Evolutionary conservation across 2,888 invertebrate genomes (phyloP), one percentile per base, ranked within the genome.

Genomic region (Sesamia inferens): DNA sequence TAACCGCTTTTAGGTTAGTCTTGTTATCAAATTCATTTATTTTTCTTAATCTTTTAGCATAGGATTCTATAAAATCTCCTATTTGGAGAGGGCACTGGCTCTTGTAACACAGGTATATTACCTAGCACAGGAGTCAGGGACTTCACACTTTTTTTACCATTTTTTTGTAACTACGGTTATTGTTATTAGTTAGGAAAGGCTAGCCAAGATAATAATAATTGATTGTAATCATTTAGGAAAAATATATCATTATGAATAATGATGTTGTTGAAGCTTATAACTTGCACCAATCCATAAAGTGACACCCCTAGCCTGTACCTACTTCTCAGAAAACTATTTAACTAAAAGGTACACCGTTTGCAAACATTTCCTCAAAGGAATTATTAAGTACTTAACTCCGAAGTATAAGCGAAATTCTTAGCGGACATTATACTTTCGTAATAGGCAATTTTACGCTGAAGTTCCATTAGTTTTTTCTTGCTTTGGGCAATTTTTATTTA

Each of bases 311-410:
- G 69, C 68, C 42, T 54, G 59, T 67, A 76, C 81, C 77, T 77
- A 79, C 79, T 80, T 71, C 83, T 78, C 76, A 71, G 79, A 83
- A 91, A 93, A 93, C 93, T 93, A 92, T 92, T 92, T 92, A 92
- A 91, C 92, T 93, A 90, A 92, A 92, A 92, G 92, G 92, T 89
- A 92, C 88, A 89, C 87, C 87, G 90, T 90, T 92, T 89, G 89
- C 91, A 92, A 93, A 93, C 90, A 90, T 92, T 91, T 89, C 88
- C 89, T 89, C 88, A 82, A 84, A 90, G 89, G 88, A 92, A 92
- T 89, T 93, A 92, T 91, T 89, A 91, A 92, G 86, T 90, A 89
- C 88, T 91, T 87, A 87, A 86, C 82, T 86, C 75, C 64, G 75
- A 89, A 89, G 84, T 88, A 88, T 85, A 83, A 89, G 85, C 63